phyloP scores from a whole-genome alignment of 2,797 vertebrate species.

The Dendrocincla fuliginosa region DNA sequence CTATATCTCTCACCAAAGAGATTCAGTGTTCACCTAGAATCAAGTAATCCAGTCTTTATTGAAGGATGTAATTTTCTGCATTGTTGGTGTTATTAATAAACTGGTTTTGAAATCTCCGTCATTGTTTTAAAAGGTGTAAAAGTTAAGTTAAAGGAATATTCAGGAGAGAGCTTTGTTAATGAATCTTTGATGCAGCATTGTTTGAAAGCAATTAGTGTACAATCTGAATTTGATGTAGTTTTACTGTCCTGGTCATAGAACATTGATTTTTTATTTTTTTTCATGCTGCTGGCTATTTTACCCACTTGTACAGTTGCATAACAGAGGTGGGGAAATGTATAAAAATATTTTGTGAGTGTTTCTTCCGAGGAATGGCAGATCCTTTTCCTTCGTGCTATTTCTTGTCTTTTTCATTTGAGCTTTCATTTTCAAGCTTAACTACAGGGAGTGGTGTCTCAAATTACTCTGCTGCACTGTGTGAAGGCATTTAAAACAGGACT shows the following conservation, averaged over 20 bases:
- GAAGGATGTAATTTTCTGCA: not conserved
- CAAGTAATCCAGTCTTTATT: not conserved
- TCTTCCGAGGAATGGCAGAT: not conserved
- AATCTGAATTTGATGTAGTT: not conserved
- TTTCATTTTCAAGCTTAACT: not conserved
- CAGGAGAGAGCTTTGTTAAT: not conserved
- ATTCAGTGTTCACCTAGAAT: not conserved
- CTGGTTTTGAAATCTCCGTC: not conserved
- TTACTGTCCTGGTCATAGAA: not conserved
- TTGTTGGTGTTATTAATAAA: not conserved
- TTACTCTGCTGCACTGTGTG: not conserved
- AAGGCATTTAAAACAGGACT: not conserved
- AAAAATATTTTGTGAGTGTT: not conserved
- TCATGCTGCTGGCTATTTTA: not conserved
- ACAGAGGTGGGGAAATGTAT: not conserved
- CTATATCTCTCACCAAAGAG: not conserved
- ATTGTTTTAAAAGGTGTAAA: not conserved
- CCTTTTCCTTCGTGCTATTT: not conserved
- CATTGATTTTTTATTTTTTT: not conserved
- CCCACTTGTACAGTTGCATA: not conserved
- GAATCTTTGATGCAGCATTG: not conserved
- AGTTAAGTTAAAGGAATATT: not conserved
- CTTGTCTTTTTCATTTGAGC: not conserved
- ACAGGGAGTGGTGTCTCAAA: not conserved
- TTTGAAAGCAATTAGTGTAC: not conserved